phyloP scores from a whole-genome alignment of 2,888 invertebrate species.

The Epinotia nisella region DNA sequence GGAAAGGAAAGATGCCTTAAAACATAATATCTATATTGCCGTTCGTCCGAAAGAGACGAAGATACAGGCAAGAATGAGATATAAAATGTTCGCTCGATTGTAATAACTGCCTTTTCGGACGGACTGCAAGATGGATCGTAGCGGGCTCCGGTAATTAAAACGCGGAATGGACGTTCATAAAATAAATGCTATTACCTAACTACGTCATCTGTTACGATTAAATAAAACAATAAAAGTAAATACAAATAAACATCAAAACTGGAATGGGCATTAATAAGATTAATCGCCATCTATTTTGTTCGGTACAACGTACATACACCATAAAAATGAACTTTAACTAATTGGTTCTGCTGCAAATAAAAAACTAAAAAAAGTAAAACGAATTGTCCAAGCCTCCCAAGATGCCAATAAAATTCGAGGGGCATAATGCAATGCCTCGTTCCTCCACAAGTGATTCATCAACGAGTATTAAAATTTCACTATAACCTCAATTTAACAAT shows the following conservation, averaged over 20 bases:
- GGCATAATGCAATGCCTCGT: constrained; percentile 58
- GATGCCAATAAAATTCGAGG: constrained; percentile 45
- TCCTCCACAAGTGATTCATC: constrained; percentile 65
- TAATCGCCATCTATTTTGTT: constrained; percentile 13
- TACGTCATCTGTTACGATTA: constrained; percentile 3
- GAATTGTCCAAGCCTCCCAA: constrained; percentile 53
- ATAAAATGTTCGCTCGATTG: constrained; percentile 7
- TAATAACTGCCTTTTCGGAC: constrained; percentile 27
- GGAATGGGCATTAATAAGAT: constrained; percentile 30
- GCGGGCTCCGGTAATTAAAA: constrained; percentile 19
- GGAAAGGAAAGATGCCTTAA: constrained; percentile 4
- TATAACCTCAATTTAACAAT: constrained; percentile 81
- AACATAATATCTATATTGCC: constrained; percentile 13
- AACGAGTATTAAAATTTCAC: constrained; percentile 82
- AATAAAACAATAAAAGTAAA: constrained; percentile 1
- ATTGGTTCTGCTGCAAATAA: constrained; percentile 20
- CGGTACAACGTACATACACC: background rate
- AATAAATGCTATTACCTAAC: constrained; percentile 24
- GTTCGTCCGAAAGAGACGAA: constrained; percentile 17
- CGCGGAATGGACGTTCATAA: constrained; percentile 29
- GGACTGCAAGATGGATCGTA: constrained; percentile 26
- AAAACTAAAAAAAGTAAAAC: constrained; percentile 48
- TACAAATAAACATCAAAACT: constrained; percentile 12
- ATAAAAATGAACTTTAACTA: background rate
- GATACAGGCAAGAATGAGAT: constrained; percentile 2